Evolutionary conservation across 2,797 vertebrate genomes (phyloP), one percentile per base, ranked within the genome.

Genomic region (Helicolenus hilgendorfi): DNA sequence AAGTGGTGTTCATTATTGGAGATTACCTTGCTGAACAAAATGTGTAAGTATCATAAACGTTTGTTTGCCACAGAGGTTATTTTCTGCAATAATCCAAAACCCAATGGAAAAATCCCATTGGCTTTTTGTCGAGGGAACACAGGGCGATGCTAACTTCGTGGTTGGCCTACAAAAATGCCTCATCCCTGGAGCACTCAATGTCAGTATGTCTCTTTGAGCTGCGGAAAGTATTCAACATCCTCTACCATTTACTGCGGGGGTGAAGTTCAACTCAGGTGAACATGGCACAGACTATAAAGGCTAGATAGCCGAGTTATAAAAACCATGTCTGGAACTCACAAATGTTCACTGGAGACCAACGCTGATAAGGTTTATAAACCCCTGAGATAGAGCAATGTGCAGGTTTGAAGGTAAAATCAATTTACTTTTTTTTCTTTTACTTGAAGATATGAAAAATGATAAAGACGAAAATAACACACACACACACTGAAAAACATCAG

Each of bases 151-250:
- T 49, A 49, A 20, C 18, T 49, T 49, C 1, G 7, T 49, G 18
- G 45, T n/a, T n/a, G 45, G 45, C 45, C 18, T 49, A 49, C 18
- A 49, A n/a, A 49, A 49, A 49, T 8, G 18, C 45, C 7, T n/a
- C 18, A 4, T 49, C 45, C 45, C 0, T 49, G 45, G 45, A 4
- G 45, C 45, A 20, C 45, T 49, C 45, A 20, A 20, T 49, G 45
- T 49, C 85, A 88, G 27, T 4, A 26, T 29, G 63, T 78, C 58
- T 89, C 31, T 85, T 38, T 84, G 85, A 89, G 89, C 56, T 63
- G 59, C 0, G 10, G 11, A 83, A 35, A 69, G 24, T 68, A 49
- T 88, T 92, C 75, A 77, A 24, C 83, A 56, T 73, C 64, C 27
- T 81, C 13, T 36, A 11, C 27, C 38, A 2, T 81, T 83, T 74